Evolutionary conservation across 2,113 vertebrate species (phyloP).

Genomic region (Petaurus breviceps): DNA sequence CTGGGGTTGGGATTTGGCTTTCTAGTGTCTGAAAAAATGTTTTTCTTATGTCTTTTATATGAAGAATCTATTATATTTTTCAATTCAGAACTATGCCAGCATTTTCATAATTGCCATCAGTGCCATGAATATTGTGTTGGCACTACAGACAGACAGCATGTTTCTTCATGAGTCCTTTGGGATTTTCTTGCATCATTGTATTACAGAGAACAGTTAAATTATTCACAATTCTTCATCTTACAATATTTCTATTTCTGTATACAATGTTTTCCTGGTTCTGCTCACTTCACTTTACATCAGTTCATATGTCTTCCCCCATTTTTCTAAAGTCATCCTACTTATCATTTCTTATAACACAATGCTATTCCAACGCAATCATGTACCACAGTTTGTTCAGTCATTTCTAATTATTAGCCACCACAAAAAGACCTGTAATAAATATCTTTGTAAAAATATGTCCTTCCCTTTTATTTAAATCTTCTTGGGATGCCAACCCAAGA

Average conservation of each 20-base stretch:
- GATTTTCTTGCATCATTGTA: neutral
- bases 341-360: neutral
- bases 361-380: neutral
- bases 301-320: neutral
- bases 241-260: neutral
- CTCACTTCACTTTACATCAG: neutral
- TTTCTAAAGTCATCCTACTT: neutral
- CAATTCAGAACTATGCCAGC: too few species aligned
- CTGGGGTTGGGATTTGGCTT: too few species aligned
- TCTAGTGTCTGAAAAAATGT: too few species aligned
- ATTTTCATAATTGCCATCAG: too few species aligned
- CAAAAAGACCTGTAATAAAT: neutral
- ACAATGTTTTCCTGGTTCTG: neutral
- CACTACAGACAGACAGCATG: neutral
- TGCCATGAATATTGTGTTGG: too few species aligned
- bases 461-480: too few species aligned
- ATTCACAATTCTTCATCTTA: neutral
- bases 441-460: too few species aligned
- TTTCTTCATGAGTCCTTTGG: neutral
- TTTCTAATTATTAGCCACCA: neutral
- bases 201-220: too few species aligned
- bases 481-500: neutral
- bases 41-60: too few species aligned
- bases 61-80: too few species aligned
- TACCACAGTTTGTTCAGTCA: neutral